Evolutionary conservation across 2,888 invertebrate species (phyloP).

Genomic region (Dione juno): DNA sequence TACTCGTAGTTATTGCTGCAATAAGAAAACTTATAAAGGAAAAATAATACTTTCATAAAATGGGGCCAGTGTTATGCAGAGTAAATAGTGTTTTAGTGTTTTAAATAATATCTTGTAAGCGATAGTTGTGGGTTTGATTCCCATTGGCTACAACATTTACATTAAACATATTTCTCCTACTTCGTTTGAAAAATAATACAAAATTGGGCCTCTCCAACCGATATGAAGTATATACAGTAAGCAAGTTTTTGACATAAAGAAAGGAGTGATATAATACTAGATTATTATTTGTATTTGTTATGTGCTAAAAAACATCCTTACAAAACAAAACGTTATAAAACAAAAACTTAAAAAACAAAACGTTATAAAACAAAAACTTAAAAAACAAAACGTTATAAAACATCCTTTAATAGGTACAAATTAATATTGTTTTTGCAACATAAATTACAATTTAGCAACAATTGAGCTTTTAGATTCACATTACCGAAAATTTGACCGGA

Average conservation of each 20-base stretch:
- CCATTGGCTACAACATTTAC: too few relatives aligned
- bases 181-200: neutral
- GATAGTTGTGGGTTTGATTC: neutral
- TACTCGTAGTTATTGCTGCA: slow-evolving; percentile 14
- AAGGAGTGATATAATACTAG: too few relatives aligned
- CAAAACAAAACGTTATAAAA: too few relatives aligned
- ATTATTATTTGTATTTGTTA: too few relatives aligned
- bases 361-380: too few relatives aligned
- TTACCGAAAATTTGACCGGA: slow-evolving; percentile 29
- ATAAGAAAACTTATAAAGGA: slow-evolving; percentile 16
- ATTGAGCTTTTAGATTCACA: slow-evolving; percentile 46
- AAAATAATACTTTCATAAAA: neutral
- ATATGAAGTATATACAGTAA: neutral
- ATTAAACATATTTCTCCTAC: too few relatives aligned
- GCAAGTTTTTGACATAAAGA: too few relatives aligned
- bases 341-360: too few relatives aligned
- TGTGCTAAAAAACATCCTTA: too few relatives aligned
- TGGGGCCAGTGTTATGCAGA: neutral
- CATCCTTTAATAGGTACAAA: too few relatives aligned
- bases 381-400: too few relatives aligned
- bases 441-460: slow-evolving; percentile 54
- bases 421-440: slow-evolving; percentile 44
- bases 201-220: neutral
- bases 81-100: neutral
- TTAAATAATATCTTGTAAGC: neutral